A percentile compares a stretch with the other conserved stretches of the same genome.
phyloP scores from a whole-genome alignment of 2,113 vertebrate species.

The Zootoca vivipara region DNA sequence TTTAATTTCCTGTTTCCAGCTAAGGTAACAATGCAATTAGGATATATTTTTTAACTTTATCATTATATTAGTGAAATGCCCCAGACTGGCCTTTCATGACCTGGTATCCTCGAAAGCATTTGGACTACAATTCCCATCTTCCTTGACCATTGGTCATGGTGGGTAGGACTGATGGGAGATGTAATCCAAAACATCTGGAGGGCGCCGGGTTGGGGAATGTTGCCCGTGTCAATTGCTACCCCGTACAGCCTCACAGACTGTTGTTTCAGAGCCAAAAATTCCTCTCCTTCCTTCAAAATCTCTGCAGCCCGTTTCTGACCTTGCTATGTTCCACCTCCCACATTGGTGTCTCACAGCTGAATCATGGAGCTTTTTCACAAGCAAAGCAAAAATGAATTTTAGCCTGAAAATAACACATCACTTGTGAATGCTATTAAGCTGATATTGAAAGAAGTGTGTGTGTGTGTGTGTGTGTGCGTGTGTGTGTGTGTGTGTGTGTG shows the following conservation, averaged over 20 bases:
- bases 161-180: not conserved
- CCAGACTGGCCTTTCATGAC: not conserved
- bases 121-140: too few relatives aligned
- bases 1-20: constrained; percentile 31
- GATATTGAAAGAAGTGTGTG: not conserved
- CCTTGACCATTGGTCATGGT: not conserved
- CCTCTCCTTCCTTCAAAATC: not conserved
- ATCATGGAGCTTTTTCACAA: not conserved
- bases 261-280: not conserved
- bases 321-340: not conserved
- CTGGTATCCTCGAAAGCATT: not conserved
- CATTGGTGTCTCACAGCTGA: not conserved
- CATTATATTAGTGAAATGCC: constrained; percentile 5
- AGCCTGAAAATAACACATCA: not conserved
- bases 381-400: not conserved
- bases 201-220: not conserved
- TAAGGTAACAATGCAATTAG: constrained; percentile 10
- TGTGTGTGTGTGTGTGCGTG: not conserved
- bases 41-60: constrained; percentile 7
- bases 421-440: not conserved
- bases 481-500: too few relatives aligned
- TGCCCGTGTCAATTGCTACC: not conserved
- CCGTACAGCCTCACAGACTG: too few relatives aligned
- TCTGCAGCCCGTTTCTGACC: not conserved
- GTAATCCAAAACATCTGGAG: not conserved